Base-by-base conservation (phyloP, 2,113 vertebrate genomes). In the Neogobius melanostomus region DNA sequence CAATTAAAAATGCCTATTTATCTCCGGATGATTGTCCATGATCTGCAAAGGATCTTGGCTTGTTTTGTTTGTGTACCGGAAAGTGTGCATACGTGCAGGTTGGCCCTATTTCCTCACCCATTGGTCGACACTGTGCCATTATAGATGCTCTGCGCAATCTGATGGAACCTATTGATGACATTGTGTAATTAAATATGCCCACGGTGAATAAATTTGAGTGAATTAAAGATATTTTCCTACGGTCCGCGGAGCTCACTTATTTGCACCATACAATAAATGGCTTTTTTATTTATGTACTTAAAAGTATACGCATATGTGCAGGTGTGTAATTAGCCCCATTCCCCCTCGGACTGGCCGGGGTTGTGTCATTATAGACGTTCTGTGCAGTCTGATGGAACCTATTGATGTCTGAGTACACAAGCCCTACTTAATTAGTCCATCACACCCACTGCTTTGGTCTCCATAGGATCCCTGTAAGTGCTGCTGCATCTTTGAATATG, bases 351-450 rank as follows among this genome's bases (percentile, higher is more conserved):
- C 83, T 83, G 83, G 82, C 50, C 74, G 64, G 70, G 70, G 64
- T 77, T 61, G 65, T 65, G 80, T 72, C 77, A 84, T 89, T 91
- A 90, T 86, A 83, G 85, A 80, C 70, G 83, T 82, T 82, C 80
- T 91, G 90, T 89, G 85, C 85, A 89, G 85, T 91, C 86, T 90
- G 87, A 91, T 83, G 88, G 88, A 91, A 92, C 84, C 87, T 87
- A 89, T 91, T 91, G 89, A 91, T 88, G 83, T 90, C 64, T 90
- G 85, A 90, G 84, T 82, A 90, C 81, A 90, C 82, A 89, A 79
- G 77, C 75, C 85, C 79, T 81, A 62, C 83, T 86, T 90, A 92
- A 92, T 90, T 91, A 90, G 90, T 85, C 84, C 75, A 88, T 90
- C 83, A 90, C 83, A 87, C 86, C 88, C 87, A 89, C 85, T 87